Conservation (phyloP, 2,113 vertebrate genomes). For the Oreochromis tanganicae region DNA sequence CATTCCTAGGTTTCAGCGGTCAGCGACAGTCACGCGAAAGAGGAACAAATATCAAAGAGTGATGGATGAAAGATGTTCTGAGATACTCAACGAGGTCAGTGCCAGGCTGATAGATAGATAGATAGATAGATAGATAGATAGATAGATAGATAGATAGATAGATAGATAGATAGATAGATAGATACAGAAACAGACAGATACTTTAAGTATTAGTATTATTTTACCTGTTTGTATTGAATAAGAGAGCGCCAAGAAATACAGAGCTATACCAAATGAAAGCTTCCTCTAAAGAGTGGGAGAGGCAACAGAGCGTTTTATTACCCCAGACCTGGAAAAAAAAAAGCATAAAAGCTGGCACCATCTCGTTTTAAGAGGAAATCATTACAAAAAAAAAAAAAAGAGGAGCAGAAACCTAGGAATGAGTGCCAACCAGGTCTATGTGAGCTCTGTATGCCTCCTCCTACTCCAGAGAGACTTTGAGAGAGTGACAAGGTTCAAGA, state of each 20-base stretch:
- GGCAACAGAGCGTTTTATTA: neutral
- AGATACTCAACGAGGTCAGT: constrained; percentile 44
- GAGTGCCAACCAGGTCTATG: constrained; percentile 52
- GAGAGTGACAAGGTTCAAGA: constrained; percentile 50
- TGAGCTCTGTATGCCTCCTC: constrained; percentile 20
- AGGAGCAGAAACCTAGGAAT: constrained; percentile 61
- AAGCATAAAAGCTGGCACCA: constrained; percentile 10
- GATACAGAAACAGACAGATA: neutral
- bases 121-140: neutral
- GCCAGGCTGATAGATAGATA: constrained; percentile 9
- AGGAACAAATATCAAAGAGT: neutral
- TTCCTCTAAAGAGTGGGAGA: constrained; percentile 15
- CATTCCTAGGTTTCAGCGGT: constrained; percentile 56
- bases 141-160: neutral
- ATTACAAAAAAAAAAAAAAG: neutral
- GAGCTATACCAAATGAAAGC: neutral
- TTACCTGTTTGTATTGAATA: neutral
- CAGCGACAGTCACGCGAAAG: neutral
- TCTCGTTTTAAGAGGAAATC: constrained; percentile 41
- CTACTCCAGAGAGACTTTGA: constrained; percentile 26
- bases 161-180: neutral
- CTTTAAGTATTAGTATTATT: neutral
- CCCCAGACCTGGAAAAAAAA: constrained; percentile 21
- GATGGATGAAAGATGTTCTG: neutral
- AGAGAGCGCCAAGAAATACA: constrained; percentile 29